Evolutionary conservation across 2,797 vertebrate genomes (phyloP), one percentile per base, ranked within the genome.

Genomic region (Amniataba percoides): DNA sequence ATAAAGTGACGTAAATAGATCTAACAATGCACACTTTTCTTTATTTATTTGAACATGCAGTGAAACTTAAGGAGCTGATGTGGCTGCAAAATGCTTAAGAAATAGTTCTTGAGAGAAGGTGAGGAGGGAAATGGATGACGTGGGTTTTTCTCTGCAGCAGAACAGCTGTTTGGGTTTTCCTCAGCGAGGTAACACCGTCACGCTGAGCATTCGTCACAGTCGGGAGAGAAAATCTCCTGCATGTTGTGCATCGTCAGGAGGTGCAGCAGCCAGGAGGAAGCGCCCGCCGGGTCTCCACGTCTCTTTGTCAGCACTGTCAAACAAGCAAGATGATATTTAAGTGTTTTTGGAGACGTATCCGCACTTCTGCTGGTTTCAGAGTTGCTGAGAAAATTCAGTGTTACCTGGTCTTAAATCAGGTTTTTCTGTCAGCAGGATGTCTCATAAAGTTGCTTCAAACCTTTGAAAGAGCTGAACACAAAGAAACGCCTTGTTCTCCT

Each of bases 131-230:
- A 34, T 40, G 11, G 2, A 34, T 13, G 31, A 1, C 15, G 11
- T 13, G 16, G 21, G 61, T n/a, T 0, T 58, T 66, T 34, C 52
- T 57, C 31, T 8, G 1, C 34, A 43, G 3, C 43, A 36, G 31
- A 43, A 11, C 34, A 48, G 52, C 62, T 19, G 45, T 21, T 4
- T 53, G 21, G 45, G 42, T 10, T 14, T 57, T 52, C 45, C 49
- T 65, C 49, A 21, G 55, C n/a, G 61, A 40, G 48, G 31, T 25
- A 21, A 43, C 57, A n/a, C 31, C 13, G 14, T 55, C 71, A 31
- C 42, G 68, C 74, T 52, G 67, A 53, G 74, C 52, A 15, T 43
- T 63, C 45, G 42, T 36, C 55, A 59, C 60, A 70, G 18, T 53
- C 61, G 15, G 64, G 55, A 51, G 46, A 58, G 27, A 0, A 52